Base-by-base conservation (phyloP, 2,888 invertebrate species). In the Mesochorus sp. region DNA sequence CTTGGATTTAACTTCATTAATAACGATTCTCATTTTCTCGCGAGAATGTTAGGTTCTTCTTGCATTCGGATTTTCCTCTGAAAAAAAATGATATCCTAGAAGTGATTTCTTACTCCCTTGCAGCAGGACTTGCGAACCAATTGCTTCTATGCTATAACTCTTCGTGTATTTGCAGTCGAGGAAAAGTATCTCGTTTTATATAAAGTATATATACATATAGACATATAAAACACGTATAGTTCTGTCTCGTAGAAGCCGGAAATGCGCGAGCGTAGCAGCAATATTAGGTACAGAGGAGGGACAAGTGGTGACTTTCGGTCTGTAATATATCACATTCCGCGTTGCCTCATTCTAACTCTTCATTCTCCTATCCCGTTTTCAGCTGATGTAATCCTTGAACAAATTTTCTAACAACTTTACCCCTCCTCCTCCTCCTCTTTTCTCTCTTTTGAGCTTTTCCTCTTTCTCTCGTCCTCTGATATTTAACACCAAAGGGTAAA, bases 371-470 rank as follows among this genome's bases (percentile, higher is more conserved):
- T 42, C 4, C 47, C 2, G 8, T n/a, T 3, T 10, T 21, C 21
- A 34, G 31, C 26, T 26, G 8, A 26, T 17, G 12, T 34, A 44
- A 39, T 53, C 44, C 24, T 31, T 14, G 26, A 14, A 72, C 49
- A 62, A 72, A 62, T 59, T 59, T 74, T 37, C 21, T 39, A 1
- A n/a, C n/a, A n/a, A n/a, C n/a, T n/a, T n/a, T n/a, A n/a, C n/a
- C n/a, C n/a, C n/a, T n/a, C n/a, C n/a, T n/a, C n/a, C n/a, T n/a
- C 4, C 28, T 1, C 31, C 14, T 8, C n/a, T 53, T 64, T 67
- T 17, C 44, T 31, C 39, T 39, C 14, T 34, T 3, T 31, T n/a
- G n/a, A n/a, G n/a, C 53, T 21, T 10, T 26, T 24, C 24, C n/a
- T 21, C 21, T 49, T 6, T 19, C 26, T 17, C 10, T 34, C 26